Evolutionary conservation across 2,888 invertebrate species (phyloP).

Genomic region (Monoplex corrugatus): DNA sequence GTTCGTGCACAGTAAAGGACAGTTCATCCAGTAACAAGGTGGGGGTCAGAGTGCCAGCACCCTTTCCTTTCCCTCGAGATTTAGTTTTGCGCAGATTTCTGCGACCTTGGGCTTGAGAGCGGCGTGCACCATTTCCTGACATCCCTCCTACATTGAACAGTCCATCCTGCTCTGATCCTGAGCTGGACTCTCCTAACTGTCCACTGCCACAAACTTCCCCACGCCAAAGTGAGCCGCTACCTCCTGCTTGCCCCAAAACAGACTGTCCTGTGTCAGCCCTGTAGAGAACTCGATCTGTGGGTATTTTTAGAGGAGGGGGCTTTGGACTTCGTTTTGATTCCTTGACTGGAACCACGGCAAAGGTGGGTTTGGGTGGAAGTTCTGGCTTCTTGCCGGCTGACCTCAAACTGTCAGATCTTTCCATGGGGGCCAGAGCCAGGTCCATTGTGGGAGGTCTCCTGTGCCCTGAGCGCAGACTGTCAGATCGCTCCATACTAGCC

Average conservation of each 20-base stretch:
- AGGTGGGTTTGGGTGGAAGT: conserved; percentile 72
- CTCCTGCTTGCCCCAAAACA: not conserved
- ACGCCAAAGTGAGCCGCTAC: not conserved
- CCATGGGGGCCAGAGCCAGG: conserved; percentile 49
- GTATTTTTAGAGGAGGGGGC: conserved; percentile 60
- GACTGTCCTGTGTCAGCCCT: conserved; percentile 10
- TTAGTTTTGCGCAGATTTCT: conserved; percentile 77
- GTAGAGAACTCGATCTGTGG: conserved; percentile 46
- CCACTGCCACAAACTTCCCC: conserved; percentile 56
- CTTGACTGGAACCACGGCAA: conserved; percentile 60
- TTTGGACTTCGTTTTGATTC: conserved; percentile 60
- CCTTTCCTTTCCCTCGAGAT: conserved; percentile 78
- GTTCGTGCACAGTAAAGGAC: conserved; percentile 54
- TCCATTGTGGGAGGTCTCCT: not conserved
- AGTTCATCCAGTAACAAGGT: conserved; percentile 69
- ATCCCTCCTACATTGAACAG: conserved; percentile 58
- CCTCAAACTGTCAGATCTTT: conserved; percentile 47
- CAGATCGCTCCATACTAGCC: conserved; percentile 21
- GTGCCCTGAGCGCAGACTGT: conserved; percentile 25
- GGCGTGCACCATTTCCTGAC: not conserved
- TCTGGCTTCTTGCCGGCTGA: conserved; percentile 61
- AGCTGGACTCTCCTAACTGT: conserved; percentile 70
- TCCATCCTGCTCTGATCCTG: conserved; percentile 75
- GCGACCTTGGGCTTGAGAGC: conserved; percentile 59
- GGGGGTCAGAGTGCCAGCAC: conserved; percentile 70